Evolutionary conservation across 1,140 invertebrate species (phyloP).

Genomic region (Cyclargus thomasi): DNA sequence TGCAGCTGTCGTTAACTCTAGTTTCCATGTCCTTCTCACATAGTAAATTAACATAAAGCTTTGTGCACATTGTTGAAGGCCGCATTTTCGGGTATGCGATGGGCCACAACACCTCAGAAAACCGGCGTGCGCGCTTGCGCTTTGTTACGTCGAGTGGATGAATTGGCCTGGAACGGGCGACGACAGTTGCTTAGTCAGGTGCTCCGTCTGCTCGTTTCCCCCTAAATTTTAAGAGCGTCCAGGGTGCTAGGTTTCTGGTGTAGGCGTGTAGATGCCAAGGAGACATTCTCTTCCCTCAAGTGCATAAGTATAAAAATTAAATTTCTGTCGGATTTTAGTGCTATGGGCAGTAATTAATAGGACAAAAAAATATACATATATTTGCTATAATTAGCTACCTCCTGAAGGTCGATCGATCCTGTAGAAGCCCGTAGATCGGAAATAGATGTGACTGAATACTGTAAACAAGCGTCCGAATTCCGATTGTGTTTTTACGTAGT

Average conservation of each 20-base stretch:
- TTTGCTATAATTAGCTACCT: not conserved
- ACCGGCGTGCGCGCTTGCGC: too few relatives aligned
- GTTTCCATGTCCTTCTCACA: not conserved
- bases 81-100: too few relatives aligned
- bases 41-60: not conserved
- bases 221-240: too few relatives aligned
- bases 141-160: too few relatives aligned
- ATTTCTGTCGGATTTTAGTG: not conserved
- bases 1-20: not conserved
- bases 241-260: too few relatives aligned
- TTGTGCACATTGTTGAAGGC: not conserved
- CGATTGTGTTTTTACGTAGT: slow-evolving; percentile 13
- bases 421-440: not conserved
- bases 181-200: too few relatives aligned
- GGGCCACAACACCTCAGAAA: too few relatives aligned
- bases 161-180: too few relatives aligned
- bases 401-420: slow-evolving; percentile 4
- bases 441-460: slow-evolving; percentile 4
- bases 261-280: too few relatives aligned
- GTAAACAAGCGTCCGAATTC: slow-evolving; percentile 9
- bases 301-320: too few relatives aligned
- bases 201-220: too few relatives aligned
- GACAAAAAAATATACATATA: not conserved
- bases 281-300: too few relatives aligned
- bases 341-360: not conserved